A percentile compares a stretch with the other conserved stretches of the same genome.
Evolutionary conservation across 2,797 vertebrate species (phyloP).

Genomic region (Trichosurus vulpecula): DNA sequence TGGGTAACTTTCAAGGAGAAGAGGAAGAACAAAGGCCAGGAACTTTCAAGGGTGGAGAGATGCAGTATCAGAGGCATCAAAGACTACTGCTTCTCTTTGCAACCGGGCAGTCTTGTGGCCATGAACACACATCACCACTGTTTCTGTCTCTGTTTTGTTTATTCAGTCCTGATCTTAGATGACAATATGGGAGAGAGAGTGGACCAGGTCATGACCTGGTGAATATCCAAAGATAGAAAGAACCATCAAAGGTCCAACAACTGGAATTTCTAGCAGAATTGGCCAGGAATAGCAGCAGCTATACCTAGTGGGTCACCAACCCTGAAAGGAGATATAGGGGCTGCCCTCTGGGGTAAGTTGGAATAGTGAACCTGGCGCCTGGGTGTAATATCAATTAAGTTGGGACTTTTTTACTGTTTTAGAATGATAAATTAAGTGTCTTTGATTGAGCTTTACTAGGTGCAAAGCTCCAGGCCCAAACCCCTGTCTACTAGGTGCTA

Average conservation of each 20-base stretch:
- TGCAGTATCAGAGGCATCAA: not conserved
- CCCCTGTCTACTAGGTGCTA: too few relatives aligned
- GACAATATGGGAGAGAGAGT: not conserved
- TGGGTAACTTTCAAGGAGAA: not conserved
- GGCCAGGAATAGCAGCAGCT: not conserved
- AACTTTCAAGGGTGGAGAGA: not conserved
- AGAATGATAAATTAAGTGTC: too few relatives aligned
- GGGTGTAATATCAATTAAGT: too few relatives aligned
- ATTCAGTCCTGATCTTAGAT: not conserved
- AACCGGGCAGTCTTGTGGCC: too few relatives aligned
- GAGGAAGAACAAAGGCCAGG: not conserved
- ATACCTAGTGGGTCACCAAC: too few relatives aligned
- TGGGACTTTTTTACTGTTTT: too few relatives aligned
- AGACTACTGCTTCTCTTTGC: not conserved
- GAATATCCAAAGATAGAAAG: not conserved
- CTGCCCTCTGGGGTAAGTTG: not conserved
- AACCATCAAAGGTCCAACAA: not conserved
- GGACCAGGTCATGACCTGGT: not conserved
- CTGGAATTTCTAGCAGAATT: not conserved
- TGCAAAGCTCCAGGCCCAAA: too few relatives aligned
- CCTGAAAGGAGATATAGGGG: not conserved
- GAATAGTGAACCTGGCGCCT: too few relatives aligned
- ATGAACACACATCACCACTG: not conserved
- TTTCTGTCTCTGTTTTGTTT: not conserved
- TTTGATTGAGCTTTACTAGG: too few relatives aligned